Evolutionary conservation across 2,888 invertebrate genomes (phyloP), one percentile per base, ranked within the genome.

Genomic region (Aphodius granarius): DNA sequence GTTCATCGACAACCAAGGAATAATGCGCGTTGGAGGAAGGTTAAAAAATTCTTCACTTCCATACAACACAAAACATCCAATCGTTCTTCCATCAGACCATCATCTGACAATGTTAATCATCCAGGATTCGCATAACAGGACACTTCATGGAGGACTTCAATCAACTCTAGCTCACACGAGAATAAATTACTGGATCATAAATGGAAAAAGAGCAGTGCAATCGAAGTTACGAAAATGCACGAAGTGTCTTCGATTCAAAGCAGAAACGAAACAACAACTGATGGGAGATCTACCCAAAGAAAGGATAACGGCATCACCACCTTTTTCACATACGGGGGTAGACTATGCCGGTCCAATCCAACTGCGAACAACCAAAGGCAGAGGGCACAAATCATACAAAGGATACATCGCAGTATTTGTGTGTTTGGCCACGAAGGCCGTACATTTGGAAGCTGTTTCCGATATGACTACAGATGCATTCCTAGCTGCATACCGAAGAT

Each of bases 401-500:
- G 66, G 13, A 15, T 66, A 66, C 6, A 21, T 19, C 6, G 18
- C 18, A 66, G 15, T 66, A 5, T 16, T 17, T 15, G 21, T 66
- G 19, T 66, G 66, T 5, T 15, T 66, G 3, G 15, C 20, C 21
- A 20, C 66, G 15, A 66, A 66, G 17, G 66, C 66, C 16, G 17
- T 66, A 3, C 66, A 66, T 66, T 17, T 66, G 3, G 66, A 43
- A 43, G 43, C 43, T 43, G 43, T 43, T 3, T 1, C 9, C 43
- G 43, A 43, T 13, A 43, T 43, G 6, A 66, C 75, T 19, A 72
- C 75, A n/a, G 70, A 75, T 5, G 63, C 71, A 13, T 73, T 75
- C 72, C 15, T 75, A 21, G 72, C 65, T 5, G 72, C 75, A n/a
- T 72, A 72, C 63, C 16, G 71, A 63, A 62, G 72, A 2, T 75